A percentile compares a stretch with the other conserved stretches of the same genome.
phyloP scores from a whole-genome alignment of 2,797 vertebrate genomes.

The Tangara arthus region DNA sequence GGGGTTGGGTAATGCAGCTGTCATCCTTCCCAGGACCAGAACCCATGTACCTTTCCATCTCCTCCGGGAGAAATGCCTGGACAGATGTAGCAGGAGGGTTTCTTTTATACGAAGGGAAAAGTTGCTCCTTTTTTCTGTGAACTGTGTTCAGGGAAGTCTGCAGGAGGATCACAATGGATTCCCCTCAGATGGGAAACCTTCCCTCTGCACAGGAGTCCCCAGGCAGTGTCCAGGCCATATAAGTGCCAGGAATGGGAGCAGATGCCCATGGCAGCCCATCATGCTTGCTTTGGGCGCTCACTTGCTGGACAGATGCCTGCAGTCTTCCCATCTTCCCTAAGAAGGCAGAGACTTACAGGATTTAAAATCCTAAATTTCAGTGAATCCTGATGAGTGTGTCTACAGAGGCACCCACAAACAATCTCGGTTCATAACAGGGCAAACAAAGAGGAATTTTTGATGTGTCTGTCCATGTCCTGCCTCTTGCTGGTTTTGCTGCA shows the following conservation, averaged over 20 bases:
- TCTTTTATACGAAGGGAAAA: neutral
- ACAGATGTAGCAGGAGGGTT: neutral
- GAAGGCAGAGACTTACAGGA: neutral
- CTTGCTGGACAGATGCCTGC: neutral
- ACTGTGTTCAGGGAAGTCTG: neutral
- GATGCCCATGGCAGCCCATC: rapidly evolving
- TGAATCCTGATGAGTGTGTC: neutral
- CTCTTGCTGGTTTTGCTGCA: neutral
- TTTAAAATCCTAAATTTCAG: neutral
- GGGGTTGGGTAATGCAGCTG: neutral
- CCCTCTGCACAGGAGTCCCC: rapidly evolving
- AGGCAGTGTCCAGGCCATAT: neutral
- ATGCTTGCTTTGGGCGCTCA: rapidly evolving
- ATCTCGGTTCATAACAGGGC: neutral
- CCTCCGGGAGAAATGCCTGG: neutral
- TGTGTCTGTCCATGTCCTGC: neutral
- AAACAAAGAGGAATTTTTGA: neutral
- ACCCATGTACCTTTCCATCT: rapidly evolving
- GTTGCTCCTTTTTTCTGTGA: neutral
- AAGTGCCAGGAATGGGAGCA: neutral
- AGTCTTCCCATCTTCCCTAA: neutral
- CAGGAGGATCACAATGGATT: neutral
- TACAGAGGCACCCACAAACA: neutral
- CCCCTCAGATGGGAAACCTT: neutral
- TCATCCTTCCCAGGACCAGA: neutral